Evolutionary conservation across 2,113 vertebrate genomes (phyloP).

Genomic region (Saccopteryx leptura): DNA sequence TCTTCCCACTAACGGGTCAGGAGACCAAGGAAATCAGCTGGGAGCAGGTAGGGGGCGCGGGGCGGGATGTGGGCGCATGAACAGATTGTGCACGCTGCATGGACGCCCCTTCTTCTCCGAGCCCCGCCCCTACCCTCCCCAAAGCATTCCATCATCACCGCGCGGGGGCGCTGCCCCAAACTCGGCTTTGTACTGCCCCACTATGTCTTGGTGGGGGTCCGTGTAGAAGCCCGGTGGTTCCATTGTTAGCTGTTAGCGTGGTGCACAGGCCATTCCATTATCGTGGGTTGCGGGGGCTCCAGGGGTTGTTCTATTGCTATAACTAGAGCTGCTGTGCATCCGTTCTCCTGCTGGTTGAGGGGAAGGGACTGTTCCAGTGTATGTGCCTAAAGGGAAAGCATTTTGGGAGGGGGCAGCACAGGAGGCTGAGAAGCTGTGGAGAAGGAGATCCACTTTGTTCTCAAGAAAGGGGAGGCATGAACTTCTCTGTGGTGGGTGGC

Average conservation of each 20-base stretch:
- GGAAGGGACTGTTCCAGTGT: neutral
- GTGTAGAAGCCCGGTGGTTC: neutral
- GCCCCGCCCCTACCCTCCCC: neutral
- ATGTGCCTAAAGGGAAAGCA: neutral
- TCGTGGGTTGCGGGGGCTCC: neutral
- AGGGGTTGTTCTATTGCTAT: neutral
- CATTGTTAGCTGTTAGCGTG: neutral
- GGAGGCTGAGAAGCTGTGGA: neutral
- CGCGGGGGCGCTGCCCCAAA: neutral
- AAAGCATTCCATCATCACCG: neutral
- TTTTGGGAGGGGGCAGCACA: neutral
- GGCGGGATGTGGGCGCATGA: conserved; percentile 74
- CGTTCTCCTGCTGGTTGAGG: neutral
- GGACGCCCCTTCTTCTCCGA: conserved; percentile 49
- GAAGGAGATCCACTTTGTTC: neutral
- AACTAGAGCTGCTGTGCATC: neutral
- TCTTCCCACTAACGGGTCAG: conserved; percentile 88
- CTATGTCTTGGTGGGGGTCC: neutral
- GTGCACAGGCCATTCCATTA: neutral
- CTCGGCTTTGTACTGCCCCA: neutral
- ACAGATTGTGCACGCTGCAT: conserved; percentile 81
- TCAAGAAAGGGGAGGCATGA: neutral
- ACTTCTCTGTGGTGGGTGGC: rapidly evolving
- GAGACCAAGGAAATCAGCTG: conserved; percentile 97
- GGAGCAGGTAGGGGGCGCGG: conserved; percentile 93